Percentiles rank a stretch among this genome's conserved stretches.
Conservation (phyloP, 2,113 vertebrate genomes). For the Cacatua alba region DNA sequence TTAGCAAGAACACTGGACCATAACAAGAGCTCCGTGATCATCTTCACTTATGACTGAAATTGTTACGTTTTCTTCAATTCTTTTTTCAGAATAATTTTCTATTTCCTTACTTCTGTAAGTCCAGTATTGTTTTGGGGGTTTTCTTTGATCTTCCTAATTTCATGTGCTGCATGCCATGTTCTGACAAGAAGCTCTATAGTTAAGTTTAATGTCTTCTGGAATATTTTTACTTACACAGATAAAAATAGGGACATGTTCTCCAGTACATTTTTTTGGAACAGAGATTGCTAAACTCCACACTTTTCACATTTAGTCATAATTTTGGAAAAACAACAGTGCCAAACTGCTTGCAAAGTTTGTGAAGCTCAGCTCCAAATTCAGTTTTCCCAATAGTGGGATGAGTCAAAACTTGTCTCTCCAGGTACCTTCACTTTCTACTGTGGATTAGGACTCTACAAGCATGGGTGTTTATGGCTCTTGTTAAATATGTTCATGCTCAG, state of each 20-base stretch:
- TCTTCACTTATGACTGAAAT: not conserved
- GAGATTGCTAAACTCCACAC: conserved; percentile 58
- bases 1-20: not conserved
- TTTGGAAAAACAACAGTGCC: conserved; percentile 52
- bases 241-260: conserved; percentile 64
- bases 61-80: not conserved
- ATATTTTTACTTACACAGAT: conserved; percentile 60
- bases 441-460: not conserved
- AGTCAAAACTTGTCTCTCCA: not conserved
- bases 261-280: conserved; percentile 66
- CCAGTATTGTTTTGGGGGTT: not conserved
- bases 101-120: not conserved
- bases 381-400: not conserved
- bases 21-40: not conserved
- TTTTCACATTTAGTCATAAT: conserved; percentile 63
- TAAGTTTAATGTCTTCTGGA: conserved; percentile 49
- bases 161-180: not conserved
- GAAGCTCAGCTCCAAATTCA: conserved; percentile 30
- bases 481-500: not conserved
- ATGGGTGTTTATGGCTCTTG: not conserved
- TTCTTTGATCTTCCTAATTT: not conserved
- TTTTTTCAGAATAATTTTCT: not conserved
- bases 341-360: conserved; percentile 20
- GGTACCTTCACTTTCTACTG: not conserved
- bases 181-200: conserved; percentile 25